These are phyloP conservation scores for Bradypodion pumilum DNA, from an alignment of 2,797 vertebrate genomes.

Conservation along the genomic window DNA sequence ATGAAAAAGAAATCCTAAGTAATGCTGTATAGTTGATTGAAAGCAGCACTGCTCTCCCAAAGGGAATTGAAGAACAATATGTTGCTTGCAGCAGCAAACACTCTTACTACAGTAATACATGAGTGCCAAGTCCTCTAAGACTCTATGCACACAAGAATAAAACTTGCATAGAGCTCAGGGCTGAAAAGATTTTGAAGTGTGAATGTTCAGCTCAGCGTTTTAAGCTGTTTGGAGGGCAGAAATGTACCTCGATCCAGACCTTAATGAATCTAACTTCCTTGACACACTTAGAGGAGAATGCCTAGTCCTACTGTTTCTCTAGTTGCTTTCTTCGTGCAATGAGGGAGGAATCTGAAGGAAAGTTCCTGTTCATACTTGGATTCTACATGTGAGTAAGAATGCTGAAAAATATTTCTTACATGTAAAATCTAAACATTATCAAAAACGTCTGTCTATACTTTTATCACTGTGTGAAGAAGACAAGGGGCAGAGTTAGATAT, in stretches of 20 bases:
- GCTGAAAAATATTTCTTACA: too few relatives aligned
- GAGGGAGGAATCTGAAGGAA: too few relatives aligned
- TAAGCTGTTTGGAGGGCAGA: neutral
- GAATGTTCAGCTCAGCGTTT: neutral
- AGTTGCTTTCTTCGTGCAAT: too few relatives aligned
- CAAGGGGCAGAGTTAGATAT: too few relatives aligned
- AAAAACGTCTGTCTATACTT: too few relatives aligned
- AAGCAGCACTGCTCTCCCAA: constrained; percentile 26
- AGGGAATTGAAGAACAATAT: constrained; percentile 1
- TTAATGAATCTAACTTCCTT: too few relatives aligned
- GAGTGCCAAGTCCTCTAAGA: constrained; percentile 9
- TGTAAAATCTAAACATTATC: too few relatives aligned
- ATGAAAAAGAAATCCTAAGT: neutral
- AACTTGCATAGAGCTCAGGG: constrained; percentile 17
- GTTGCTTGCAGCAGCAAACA: neutral
- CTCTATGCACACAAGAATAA: constrained; percentile 20
- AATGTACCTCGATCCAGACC: neutral
- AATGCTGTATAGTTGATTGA: neutral
- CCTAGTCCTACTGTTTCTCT: too few relatives aligned
- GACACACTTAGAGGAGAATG: too few relatives aligned
- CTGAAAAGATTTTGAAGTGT: neutral
- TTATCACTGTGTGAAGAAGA: too few relatives aligned
- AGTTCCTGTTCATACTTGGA: too few relatives aligned
- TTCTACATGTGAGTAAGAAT: too few relatives aligned
- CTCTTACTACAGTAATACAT: neutral